These are phyloP conservation scores for Pycnonotus jocosus DNA, from an alignment of 2,113 vertebrate species.

Conservation along the genomic window DNA sequence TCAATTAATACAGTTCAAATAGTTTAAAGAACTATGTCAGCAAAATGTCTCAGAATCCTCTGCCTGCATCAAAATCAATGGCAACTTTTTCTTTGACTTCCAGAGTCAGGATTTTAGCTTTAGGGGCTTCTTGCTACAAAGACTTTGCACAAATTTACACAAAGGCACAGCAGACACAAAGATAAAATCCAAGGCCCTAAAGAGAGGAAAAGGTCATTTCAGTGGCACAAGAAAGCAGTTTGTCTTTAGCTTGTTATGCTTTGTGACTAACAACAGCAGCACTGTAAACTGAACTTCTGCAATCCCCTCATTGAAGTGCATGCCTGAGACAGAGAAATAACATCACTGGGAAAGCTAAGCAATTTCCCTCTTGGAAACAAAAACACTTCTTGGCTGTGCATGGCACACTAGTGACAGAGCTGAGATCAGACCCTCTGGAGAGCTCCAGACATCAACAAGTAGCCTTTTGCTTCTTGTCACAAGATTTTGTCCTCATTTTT, in stretches of 20 bases:
- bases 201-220: background rate
- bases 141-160: background rate
- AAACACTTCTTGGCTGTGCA: background rate
- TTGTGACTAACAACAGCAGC: background rate
- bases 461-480: background rate
- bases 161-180: background rate
- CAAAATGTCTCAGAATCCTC: background rate
- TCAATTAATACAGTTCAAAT: background rate
- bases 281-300: background rate
- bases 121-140: background rate
- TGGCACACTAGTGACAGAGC: background rate
- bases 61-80: background rate
- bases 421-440: background rate
- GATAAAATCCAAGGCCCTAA: background rate
- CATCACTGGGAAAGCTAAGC: background rate
- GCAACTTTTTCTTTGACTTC: background rate
- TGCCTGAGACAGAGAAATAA: background rate
- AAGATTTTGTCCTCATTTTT: background rate
- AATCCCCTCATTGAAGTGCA: background rate
- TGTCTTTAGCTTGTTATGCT: background rate
- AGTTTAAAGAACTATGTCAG: background rate
- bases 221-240: background rate
- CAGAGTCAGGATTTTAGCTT: background rate
- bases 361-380: background rate
- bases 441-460: background rate